Percentiles rank a stretch among this genome's conserved stretches.
Conservation (phyloP, 2,797 vertebrate genomes). For the Melanotaenia nigrans region DNA sequence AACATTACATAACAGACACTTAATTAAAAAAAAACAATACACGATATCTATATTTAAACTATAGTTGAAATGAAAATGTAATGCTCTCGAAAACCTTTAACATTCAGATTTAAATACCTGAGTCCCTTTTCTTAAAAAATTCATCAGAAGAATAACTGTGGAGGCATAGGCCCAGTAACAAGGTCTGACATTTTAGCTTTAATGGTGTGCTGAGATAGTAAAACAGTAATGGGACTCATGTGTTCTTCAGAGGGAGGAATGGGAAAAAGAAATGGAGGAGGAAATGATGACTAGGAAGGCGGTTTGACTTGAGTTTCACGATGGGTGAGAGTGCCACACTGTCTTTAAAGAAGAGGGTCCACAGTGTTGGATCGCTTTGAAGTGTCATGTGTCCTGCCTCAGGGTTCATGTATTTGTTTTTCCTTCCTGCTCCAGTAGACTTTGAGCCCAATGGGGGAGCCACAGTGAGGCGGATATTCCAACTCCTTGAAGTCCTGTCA, state of each 20-base stretch:
- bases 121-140: conserved; percentile 28
- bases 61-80: background rate
- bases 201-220: conserved; percentile 75
- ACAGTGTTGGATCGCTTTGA: conserved; percentile 70
- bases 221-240: conserved; percentile 77
- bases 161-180: conserved; percentile 46
- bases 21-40: background rate
- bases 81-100: background rate
- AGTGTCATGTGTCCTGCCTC: conserved; percentile 69
- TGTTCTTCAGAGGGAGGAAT: conserved; percentile 59
- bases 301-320: conserved; percentile 70
- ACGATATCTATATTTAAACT: background rate
- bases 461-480: conserved; percentile 67
- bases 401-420: conserved; percentile 77
- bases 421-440: conserved; percentile 69
- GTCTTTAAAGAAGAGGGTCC: conserved; percentile 69
- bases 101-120: background rate
- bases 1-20: background rate
- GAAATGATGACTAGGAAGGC: conserved; percentile 64
- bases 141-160: conserved; percentile 17
- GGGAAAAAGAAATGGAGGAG: conserved; percentile 48
- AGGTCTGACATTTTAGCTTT: conserved; percentile 57
- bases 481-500: conserved; percentile 76
- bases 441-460: conserved; percentile 71
- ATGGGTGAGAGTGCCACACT: conserved; percentile 69